Percentiles rank a stretch among this genome's conserved stretches.
Conservation (phyloP, 92 coral and sea anemone species). For the Heteractis magnifica region DNA sequence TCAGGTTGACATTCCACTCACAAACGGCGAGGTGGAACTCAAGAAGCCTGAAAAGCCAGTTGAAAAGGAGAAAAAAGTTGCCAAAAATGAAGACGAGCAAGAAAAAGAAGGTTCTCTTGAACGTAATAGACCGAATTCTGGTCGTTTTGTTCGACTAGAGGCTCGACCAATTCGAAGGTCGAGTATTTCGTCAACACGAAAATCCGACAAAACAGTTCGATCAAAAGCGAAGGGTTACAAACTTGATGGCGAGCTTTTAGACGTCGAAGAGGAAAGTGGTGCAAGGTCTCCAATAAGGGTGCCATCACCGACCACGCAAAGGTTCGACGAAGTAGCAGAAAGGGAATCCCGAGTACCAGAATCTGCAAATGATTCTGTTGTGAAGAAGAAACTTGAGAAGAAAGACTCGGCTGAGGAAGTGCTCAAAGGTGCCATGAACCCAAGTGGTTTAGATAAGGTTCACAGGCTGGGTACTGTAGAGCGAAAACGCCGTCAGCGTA, state of each 20-base stretch:
- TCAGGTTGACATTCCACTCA: not conserved
- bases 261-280: constrained; percentile 10
- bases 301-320: not conserved
- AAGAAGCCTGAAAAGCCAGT: not conserved
- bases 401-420: constrained; percentile 31
- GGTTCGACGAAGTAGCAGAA: not conserved
- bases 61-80: not conserved
- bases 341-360: not conserved
- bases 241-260: constrained; percentile 48
- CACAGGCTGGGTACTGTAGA: constrained; percentile 28
- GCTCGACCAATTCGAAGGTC: constrained; percentile 81
- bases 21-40: constrained; percentile 19
- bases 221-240: constrained; percentile 65
- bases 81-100: not conserved
- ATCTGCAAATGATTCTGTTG: not conserved
- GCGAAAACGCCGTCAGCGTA: constrained; percentile 44
- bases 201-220: constrained; percentile 81
- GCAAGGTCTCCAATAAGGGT: constrained; percentile 1
- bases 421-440: constrained; percentile 18
- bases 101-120: not conserved
- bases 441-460: constrained; percentile 16
- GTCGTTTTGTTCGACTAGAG: constrained; percentile 43
- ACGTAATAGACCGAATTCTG: constrained; percentile 36
- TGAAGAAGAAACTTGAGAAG: constrained; percentile 20
- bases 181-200: constrained; percentile 83